A percentile compares a stretch with the other conserved stretches of the same genome.
Evolutionary conservation across 1,140 invertebrate species (phyloP).

Genomic region (Camponotus vicinus): DNA sequence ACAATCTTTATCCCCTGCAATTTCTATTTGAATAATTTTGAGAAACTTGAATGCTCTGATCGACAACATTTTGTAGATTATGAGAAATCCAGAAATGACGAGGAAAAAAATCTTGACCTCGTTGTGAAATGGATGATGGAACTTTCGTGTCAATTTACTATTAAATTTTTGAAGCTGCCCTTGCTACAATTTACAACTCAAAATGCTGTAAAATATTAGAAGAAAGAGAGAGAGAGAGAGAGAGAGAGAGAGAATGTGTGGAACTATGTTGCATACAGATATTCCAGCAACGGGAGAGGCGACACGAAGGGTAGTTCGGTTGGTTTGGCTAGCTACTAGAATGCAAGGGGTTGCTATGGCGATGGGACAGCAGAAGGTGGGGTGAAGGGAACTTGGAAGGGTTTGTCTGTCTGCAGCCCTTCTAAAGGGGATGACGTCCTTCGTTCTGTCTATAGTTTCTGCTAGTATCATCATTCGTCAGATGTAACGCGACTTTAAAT

Average conservation of each 20-base stretch:
- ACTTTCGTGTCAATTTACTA: constrained; percentile 34
- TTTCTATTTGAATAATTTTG: constrained; percentile 28
- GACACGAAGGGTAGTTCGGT: constrained; percentile 58
- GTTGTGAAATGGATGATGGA: neutral
- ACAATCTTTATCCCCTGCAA: neutral
- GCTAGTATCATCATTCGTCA: constrained; percentile 13
- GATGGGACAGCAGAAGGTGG: constrained; percentile 68
- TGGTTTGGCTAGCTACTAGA: constrained; percentile 73
- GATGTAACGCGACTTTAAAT: constrained; percentile 25
- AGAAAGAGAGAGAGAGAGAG: constrained; percentile 5
- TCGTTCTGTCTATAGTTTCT: constrained; percentile 57
- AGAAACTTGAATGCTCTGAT: neutral
- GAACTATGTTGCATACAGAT: constrained; percentile 65
- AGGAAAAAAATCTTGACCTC: constrained; percentile 25
- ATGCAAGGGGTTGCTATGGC: constrained; percentile 82
- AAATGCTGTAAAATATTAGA: constrained; percentile 22
- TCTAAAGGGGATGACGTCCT: constrained; percentile 76
- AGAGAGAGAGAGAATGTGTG: too few relatives aligned
- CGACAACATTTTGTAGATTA: neutral
- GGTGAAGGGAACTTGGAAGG: constrained; percentile 61
- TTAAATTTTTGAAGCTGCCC: neutral
- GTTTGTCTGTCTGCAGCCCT: constrained; percentile 78
- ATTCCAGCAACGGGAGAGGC: constrained; percentile 49
- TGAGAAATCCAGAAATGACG: neutral
- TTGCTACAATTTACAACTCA: neutral